Percentiles rank a stretch among this genome's conserved stretches.
Conservation (phyloP, 2,113 vertebrate species). For the Triplophysa tibetana region DNA sequence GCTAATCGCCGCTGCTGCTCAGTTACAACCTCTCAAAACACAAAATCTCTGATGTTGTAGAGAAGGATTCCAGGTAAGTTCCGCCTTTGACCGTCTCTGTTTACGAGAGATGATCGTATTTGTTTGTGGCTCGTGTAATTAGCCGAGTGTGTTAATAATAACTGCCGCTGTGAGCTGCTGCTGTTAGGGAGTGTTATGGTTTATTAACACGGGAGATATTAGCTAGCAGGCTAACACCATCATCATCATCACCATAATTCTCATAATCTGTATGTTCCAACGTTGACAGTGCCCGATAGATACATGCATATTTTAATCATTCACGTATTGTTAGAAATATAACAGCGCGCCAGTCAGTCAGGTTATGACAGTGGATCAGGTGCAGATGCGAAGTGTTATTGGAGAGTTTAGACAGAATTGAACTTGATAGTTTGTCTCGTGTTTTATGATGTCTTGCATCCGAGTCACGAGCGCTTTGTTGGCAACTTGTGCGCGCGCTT, state of each 20-base stretch:
- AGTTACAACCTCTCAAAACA: conserved; percentile 70
- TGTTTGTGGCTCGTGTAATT: conserved; percentile 30
- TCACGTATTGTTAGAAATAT: neutral
- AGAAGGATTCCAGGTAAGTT: conserved; percentile 78
- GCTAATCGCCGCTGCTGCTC: conserved; percentile 73
- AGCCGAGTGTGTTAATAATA: conserved; percentile 41
- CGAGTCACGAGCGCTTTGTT: conserved; percentile 35
- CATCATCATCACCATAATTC: neutral
- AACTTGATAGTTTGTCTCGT: conserved; percentile 34
- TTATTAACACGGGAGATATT: conserved; percentile 20
- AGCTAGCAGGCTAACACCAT: conserved; percentile 38
- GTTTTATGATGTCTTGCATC: conserved; percentile 26
- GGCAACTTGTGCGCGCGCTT: conserved; percentile 14
- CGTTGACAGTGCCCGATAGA: neutral
- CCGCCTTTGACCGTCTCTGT: conserved; percentile 48
- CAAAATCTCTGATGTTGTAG: conserved; percentile 82
- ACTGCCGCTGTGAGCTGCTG: neutral
- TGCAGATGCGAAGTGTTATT: conserved; percentile 10
- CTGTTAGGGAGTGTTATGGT: conserved; percentile 25
- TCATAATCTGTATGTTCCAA: conserved; percentile 11
- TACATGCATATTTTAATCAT: neutral
- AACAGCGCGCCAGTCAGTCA: neutral
- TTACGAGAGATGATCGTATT: neutral
- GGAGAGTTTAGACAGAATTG: conserved; percentile 17
- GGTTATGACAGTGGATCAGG: conserved; percentile 6